Evolutionary conservation across 2,888 invertebrate species (phyloP).

Genomic region (Drosophila ustulata): DNA sequence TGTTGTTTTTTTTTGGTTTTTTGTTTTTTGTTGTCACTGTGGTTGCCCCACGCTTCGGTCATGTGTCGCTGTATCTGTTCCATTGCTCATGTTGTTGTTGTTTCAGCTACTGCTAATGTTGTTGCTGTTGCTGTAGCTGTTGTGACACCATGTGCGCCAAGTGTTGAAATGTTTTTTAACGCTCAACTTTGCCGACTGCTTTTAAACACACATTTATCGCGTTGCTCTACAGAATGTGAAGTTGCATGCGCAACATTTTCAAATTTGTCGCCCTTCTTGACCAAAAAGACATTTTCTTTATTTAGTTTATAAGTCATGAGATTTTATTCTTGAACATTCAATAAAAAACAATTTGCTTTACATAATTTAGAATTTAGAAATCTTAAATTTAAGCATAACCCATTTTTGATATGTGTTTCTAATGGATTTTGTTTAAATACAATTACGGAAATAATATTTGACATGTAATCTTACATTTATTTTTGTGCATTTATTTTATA

Average conservation of each 20-base stretch:
- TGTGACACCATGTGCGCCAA: conserved; percentile 79
- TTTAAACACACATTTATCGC: conserved; percentile 69
- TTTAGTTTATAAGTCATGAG: no score
- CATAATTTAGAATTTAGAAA: no score
- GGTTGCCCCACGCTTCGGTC: conserved; percentile 51
- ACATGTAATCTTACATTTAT: no score
- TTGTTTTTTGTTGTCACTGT: conserved; percentile 46
- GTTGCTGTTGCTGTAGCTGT: conserved; percentile 50
- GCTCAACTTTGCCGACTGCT: conserved; percentile 77
- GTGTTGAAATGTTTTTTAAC: conserved; percentile 79
- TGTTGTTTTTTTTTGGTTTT: conserved; percentile 36
- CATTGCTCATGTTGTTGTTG: conserved; percentile 36
- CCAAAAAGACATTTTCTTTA: background rate
- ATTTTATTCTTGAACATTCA: no score
- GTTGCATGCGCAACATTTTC: conserved; percentile 1
- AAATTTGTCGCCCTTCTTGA: background rate
- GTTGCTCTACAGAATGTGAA: conserved; percentile 21
- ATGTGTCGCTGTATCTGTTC: conserved; percentile 42
- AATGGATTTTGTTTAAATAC: no score
- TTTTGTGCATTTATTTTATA: no score
- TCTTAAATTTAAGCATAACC: no score
- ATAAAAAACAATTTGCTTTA: background rate
- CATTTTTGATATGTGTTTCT: no score
- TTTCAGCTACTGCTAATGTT: conserved; percentile 41
- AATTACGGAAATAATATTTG: no score